Evolutionary conservation across 2,797 vertebrate species (phyloP).

Genomic region (Sebastolobus alascanus): DNA sequence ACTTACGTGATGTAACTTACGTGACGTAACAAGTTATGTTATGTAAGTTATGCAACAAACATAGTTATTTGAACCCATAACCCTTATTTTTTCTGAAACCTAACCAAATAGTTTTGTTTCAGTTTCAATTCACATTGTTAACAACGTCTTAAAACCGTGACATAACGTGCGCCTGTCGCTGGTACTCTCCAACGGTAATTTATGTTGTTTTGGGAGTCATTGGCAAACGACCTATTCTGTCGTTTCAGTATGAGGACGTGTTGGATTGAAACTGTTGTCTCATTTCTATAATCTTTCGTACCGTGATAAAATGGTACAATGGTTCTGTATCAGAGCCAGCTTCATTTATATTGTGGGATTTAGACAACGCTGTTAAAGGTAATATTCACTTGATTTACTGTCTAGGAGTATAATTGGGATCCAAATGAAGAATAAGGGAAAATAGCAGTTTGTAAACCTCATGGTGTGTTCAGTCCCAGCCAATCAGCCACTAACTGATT

Average conservation of each 20-base stretch:
- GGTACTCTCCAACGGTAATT: neutral
- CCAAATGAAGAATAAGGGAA: neutral
- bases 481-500: conserved; percentile 19
- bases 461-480: conserved; percentile 6
- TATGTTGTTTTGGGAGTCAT: neutral
- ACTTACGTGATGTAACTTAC: rapidly evolving
- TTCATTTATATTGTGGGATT: neutral
- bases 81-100: too few species aligned
- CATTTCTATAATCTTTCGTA: neutral
- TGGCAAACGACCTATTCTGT: neutral
- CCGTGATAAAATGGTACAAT: neutral
- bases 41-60: too few species aligned
- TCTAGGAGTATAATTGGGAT: neutral
- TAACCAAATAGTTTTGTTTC: neutral
- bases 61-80: too few species aligned
- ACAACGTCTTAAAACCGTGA: neutral
- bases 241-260: neutral
- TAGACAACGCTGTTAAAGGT: neutral
- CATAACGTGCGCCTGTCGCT: neutral
- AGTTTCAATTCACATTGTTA: neutral
- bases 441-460: neutral
- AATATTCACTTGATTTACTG: neutral
- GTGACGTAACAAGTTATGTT: rapidly evolving
- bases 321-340: neutral
- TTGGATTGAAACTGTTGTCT: neutral